Evolutionary conservation across 2,113 vertebrate genomes (phyloP), one percentile per base, ranked within the genome.

Genomic region (Anseranas semipalmata): DNA sequence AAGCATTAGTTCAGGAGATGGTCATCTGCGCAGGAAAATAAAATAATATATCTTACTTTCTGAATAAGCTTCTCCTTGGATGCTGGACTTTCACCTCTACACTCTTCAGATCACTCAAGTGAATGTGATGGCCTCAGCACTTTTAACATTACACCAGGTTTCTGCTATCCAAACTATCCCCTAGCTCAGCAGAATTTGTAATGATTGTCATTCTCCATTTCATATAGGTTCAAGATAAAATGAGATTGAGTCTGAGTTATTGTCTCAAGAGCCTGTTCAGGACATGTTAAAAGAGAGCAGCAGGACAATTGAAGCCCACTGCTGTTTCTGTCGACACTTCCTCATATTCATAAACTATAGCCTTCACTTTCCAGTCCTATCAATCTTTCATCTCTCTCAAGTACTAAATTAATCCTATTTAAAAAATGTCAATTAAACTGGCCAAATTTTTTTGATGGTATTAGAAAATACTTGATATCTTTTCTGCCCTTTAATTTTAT

Each of bases 401-500:
- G 71, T 45, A 48, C 43, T 85, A 84, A 92, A 92, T 95, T 92
- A 93, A 95, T 97, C 88, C 59, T 84, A 81, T 85, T 95, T 60
- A 37, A 88, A 52, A 94, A 96, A 91, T 87, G 95, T 78, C 95
- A 94, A 85, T 93, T 93, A 95, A 83, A 87, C 5, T 3, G 6
- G 80, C 65, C 87, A 52, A 18, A 15, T 83, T 81, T 87, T 87
- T 87, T 48, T 85, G 66, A 77, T 84, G 59, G 45, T 50, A 81
- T 93, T 95, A 95, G 83, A 43, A 70, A 65, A 55, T 12, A 70
- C 70, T 90, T 92, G 41, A 73, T 89, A 78, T 77, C 83, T 76
- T 70, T 32, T 12, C 50, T 83, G 72, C 78, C 94, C 92, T 96
- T 96, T 93, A 35, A 73, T 89, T 93, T 90, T 63, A 85, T 28